Evolutionary conservation across 2,888 invertebrate species (phyloP), one percentile per base, ranked within the genome.

Genomic region (Hyppa rectilinea): DNA sequence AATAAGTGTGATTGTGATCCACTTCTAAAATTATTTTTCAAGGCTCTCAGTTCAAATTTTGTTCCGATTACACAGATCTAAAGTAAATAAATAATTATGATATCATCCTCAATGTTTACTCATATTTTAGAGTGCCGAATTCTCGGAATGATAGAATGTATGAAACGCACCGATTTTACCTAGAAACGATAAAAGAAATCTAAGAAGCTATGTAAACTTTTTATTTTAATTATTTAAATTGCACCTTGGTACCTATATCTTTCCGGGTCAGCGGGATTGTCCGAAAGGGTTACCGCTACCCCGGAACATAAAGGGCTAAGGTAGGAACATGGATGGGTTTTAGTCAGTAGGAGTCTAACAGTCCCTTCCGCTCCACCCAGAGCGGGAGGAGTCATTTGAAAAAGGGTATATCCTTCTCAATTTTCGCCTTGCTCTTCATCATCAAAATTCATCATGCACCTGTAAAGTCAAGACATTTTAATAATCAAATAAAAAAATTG

Each of bases 101-200:
- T n/a, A 31, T 52, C 12, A 66, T 34, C 1, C 49, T 50, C 17
- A 4, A 74, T 40, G 40, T 47, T 53, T 40, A 55, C 26, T 45
- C 10, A n/a, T 7, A 56, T 29, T 40, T 76, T 40, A 29, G 77
- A 67, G 34, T 68, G 76, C 69, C 29, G 7, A 14, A 40, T 77
- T 75, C 26, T 7, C 20, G 31, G 67, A 75, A 70, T 53, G 4
- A 52, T 53, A 12, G 17, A 29, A 23, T 26, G 17, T 66, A n/a
- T 38, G 38, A n/a, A 53, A 34, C 20, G n/a, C 14, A 29, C 34
- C 26, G n/a, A 4, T 12, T 14, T 23, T 50, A 50, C 40, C 1
- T 36, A 50, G 34, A 75, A 64, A 29, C 5, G 40, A 29, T 49
- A n/a, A 40, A 36, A 50, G 17, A 43, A 34, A 34, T 29, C 49